Evolutionary conservation across 2,797 vertebrate genomes (phyloP).

Genomic region (Chanos chanos): DNA sequence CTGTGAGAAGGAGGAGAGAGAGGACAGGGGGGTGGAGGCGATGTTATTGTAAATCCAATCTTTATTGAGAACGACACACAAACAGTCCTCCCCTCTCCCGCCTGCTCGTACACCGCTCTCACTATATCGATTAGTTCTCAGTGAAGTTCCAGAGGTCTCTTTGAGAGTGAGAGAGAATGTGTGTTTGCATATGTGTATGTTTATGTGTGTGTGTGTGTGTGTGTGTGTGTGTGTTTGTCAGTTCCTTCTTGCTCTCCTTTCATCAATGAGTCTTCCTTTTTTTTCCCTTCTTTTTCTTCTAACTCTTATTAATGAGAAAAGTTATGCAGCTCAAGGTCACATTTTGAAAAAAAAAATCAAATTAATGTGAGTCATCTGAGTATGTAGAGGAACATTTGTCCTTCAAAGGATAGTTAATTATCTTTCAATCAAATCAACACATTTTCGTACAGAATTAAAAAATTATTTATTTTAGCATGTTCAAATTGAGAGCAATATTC

Average conservation of each 20-base stretch:
- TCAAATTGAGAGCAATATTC: too few species aligned
- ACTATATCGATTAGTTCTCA: conserved; percentile 30
- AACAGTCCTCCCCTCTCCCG: conserved; percentile 47
- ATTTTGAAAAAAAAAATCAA: too few species aligned
- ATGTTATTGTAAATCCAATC: conserved; percentile 78
- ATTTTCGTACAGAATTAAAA: too few species aligned
- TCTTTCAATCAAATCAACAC: too few species aligned
- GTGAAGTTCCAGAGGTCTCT: conserved; percentile 24
- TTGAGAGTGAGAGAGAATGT: too few species aligned
- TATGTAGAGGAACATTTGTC: too few species aligned
- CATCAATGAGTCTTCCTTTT: neutral
- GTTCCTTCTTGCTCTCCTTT: neutral
- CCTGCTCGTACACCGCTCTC: conserved; percentile 35
- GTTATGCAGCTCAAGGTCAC: too few species aligned
- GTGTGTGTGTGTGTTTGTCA: neutral
- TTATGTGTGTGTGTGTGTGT: neutral
- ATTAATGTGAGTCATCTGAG: too few species aligned
- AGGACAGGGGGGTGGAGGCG: conserved; percentile 53
- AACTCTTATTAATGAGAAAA: too few species aligned
- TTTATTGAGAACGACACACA: conserved; percentile 73
- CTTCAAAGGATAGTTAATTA: too few species aligned
- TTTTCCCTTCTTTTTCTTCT: neutral
- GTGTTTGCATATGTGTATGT: neutral
- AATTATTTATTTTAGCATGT: too few species aligned
- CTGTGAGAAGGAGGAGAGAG: conserved; percentile 55